A percentile compares a stretch with the other conserved stretches of the same genome.
Conservation (phyloP, 2,888 invertebrate species). For the Oligia latruncula region DNA sequence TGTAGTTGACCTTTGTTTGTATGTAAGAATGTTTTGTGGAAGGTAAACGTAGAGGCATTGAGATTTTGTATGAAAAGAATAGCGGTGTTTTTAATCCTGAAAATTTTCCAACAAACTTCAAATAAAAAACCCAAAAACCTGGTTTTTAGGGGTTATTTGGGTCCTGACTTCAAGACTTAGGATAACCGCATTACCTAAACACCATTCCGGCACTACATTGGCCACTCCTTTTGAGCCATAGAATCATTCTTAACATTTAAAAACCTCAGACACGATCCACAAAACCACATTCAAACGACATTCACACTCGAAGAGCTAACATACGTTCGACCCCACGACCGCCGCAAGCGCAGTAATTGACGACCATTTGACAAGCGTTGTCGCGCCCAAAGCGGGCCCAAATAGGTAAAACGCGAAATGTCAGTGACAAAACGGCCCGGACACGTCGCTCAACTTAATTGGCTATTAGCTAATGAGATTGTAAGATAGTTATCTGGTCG, state of each 20-base stretch:
- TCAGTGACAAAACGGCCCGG: constrained; percentile 77
- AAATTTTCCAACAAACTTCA: neutral
- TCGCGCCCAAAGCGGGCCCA: constrained; percentile 64
- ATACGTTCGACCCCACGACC: constrained; percentile 47
- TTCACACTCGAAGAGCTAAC: constrained; percentile 61
- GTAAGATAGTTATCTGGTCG: constrained; percentile 79
- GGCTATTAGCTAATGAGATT: constrained; percentile 79
- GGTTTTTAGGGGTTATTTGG: neutral
- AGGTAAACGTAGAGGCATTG: neutral
- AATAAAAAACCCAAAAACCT: neutral
- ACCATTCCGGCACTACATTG: neutral
- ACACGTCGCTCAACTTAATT: constrained; percentile 88
- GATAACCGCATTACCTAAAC: neutral
- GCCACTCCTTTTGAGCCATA: neutral
- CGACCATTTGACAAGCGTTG: constrained; percentile 65
- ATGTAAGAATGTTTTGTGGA: neutral
- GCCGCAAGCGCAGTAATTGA: constrained; percentile 60
- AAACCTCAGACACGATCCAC: constrained; percentile 27
- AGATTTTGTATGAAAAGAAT: neutral
- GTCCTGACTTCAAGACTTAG: neutral
- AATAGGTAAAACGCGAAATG: constrained; percentile 64
- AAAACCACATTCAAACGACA: constrained; percentile 63
- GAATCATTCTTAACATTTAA: constrained; percentile 23
- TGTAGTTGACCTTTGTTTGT: constrained; percentile 25
- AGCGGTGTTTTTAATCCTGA: too few relatives aligned